phyloP scores from a whole-genome alignment of 2,113 vertebrate genomes.

The Paradisaea rubra region DNA sequence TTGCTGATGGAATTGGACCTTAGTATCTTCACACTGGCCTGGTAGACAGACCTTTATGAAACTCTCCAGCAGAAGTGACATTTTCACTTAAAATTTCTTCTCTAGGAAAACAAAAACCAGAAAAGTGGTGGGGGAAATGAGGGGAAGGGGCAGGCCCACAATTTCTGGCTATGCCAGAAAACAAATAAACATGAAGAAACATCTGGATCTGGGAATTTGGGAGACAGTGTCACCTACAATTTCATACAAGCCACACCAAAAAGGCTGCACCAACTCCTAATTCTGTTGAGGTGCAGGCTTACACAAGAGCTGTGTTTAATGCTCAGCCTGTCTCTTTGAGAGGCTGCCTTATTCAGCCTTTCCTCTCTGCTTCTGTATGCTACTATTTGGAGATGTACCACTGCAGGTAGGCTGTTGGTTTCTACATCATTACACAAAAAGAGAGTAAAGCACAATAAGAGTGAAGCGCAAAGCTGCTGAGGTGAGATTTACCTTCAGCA shows the following conservation, averaged over 20 bases:
- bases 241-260: not conserved
- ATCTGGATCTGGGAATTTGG: not conserved
- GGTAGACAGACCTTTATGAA: not conserved
- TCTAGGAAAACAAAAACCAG: not conserved
- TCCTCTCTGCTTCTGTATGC: not conserved
- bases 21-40: not conserved
- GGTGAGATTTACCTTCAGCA: not conserved
- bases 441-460: not conserved
- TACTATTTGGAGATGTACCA: not conserved
- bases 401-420: not conserved
- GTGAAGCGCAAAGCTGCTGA: not conserved
- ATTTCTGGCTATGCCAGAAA: not conserved
- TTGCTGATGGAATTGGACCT: not conserved
- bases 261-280: not conserved
- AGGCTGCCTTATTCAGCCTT: not conserved
- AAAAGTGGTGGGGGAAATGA: rapidly evolving
- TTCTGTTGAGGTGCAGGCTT: not conserved
- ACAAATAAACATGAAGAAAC: not conserved
- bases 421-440: not conserved
- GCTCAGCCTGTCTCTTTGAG: not conserved
- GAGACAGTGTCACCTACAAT: rapidly evolving
- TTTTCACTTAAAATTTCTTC: not conserved
- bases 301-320: not conserved
- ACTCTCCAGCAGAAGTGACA: not conserved
- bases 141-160: not conserved